phyloP scores from a whole-genome alignment of 53 echinoderm and acorn worm species.

The Paracentrotus lividus region DNA sequence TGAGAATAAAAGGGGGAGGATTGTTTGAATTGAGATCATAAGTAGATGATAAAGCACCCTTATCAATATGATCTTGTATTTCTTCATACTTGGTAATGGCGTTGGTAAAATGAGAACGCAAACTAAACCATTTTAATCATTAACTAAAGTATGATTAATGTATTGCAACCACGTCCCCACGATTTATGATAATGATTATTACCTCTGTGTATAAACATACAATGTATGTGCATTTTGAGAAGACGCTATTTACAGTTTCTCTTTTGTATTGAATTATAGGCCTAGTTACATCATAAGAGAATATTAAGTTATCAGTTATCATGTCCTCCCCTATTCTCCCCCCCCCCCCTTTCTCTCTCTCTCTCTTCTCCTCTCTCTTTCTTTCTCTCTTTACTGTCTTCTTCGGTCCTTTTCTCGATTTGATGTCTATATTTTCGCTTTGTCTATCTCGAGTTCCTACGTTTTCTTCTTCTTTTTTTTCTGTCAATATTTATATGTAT shows the following conservation, averaged over 20 bases:
- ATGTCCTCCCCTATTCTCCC: background rate
- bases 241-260: slow-evolving; percentile 26
- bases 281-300: background rate
- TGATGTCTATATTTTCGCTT: too few species aligned
- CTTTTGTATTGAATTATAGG: background rate
- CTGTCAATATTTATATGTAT: too few species aligned
- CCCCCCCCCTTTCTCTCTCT: background rate
- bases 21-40: slow-evolving; percentile 55
- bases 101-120: background rate
- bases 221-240: background rate
- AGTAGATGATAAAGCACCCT: slow-evolving; percentile 6
- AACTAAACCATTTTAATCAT: slow-evolving; percentile 1
- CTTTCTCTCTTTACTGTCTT: background rate
- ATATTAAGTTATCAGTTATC: background rate
- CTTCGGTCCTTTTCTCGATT: too few species aligned
- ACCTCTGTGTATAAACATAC: background rate
- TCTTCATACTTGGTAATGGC: background rate
- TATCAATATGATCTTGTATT: slow-evolving; percentile 56
- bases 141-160: slow-evolving; percentile 55
- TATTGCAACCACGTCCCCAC: background rate
- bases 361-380: background rate
- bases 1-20: slow-evolving; percentile 59
- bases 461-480: too few species aligned
- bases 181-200: slow-evolving; percentile 50
- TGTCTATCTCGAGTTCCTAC: too few species aligned